A percentile compares a stretch with the other conserved stretches of the same genome.
Evolutionary conservation across 2,797 vertebrate species (phyloP).

Genomic region (Neostethus bicornis): DNA sequence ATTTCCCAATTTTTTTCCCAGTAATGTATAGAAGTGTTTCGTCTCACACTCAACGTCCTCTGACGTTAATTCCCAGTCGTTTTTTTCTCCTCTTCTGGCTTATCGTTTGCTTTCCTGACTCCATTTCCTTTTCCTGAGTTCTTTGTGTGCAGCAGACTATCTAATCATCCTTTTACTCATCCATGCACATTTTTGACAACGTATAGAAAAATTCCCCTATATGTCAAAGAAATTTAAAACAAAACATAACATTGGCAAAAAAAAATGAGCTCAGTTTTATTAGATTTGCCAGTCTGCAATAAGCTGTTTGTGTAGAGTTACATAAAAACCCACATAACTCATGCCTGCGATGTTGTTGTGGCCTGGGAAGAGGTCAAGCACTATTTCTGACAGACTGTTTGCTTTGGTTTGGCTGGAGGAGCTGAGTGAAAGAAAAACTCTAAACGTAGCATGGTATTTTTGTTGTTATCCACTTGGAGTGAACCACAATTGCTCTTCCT

Average conservation of each 20-base stretch:
- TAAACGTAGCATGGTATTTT: constrained; percentile 61
- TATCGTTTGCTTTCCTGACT: constrained; percentile 48
- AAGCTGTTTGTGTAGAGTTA: constrained; percentile 35
- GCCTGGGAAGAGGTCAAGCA: constrained; percentile 43
- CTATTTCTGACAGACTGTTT: constrained; percentile 73
- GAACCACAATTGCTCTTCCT: constrained; percentile 74
- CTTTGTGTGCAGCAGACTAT: constrained; percentile 7
- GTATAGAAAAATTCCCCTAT: constrained; percentile 1
- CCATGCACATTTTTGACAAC: constrained; percentile 1
- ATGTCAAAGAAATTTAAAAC: constrained; percentile 12
- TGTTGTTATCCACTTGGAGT: constrained; percentile 51
- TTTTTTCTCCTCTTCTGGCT: constrained; percentile 27
- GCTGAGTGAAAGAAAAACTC: constrained; percentile 44
- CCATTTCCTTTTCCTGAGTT: constrained; percentile 53
- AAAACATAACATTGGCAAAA: constrained; percentile 15
- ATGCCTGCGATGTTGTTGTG: constrained; percentile 31
- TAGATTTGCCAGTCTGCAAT: constrained; percentile 14
- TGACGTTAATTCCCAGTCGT: constrained; percentile 40
- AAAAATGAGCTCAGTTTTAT: neutral
- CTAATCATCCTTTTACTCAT: constrained; percentile 16
- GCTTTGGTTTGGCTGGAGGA: constrained; percentile 60
- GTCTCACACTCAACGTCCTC: constrained; percentile 1
- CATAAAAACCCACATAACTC: constrained; percentile 59
- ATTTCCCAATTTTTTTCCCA: constrained; percentile 1
- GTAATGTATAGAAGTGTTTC: no score